Evolutionary conservation across 2,797 vertebrate genomes (phyloP).

Genomic region (Chaetophractus vellerosus): DNA sequence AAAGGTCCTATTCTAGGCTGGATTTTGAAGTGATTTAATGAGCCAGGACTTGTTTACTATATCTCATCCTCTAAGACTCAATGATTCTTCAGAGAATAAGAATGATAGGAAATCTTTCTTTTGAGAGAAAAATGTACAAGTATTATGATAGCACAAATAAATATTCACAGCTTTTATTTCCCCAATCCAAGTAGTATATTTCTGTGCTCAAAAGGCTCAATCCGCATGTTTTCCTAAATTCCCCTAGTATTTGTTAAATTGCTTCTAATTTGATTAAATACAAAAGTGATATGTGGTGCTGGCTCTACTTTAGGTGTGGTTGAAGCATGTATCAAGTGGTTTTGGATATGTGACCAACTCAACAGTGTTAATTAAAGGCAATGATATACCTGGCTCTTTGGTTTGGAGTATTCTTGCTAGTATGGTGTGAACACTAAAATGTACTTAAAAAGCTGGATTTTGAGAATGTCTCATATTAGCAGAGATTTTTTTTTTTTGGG

Average conservation of each 20-base stretch:
- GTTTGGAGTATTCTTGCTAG: conserved; percentile 1
- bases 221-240: background rate
- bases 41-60: background rate
- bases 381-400: conserved; percentile 54
- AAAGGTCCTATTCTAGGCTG: background rate
- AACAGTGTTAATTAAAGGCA: conserved; percentile 74
- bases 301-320: conserved; percentile 69
- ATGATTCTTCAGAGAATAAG: background rate
- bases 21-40: conserved; percentile 19
- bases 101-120: background rate
- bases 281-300: conserved; percentile 59
- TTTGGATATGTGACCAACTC: conserved; percentile 58
- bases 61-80: background rate
- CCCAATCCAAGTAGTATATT: background rate
- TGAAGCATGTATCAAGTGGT: conserved; percentile 26
- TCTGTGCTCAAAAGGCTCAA: background rate
- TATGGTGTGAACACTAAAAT: conserved; percentile 52
- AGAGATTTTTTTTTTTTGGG: background rate
- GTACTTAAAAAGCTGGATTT: background rate
- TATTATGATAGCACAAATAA: background rate
- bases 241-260: conserved; percentile 57
- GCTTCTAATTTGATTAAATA: conserved; percentile 67
- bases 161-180: background rate
- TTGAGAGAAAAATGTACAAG: background rate
- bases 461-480: background rate